Evolutionary conservation across 2,797 vertebrate genomes (phyloP).

Genomic region (Pipistrellus pygmaeus): DNA sequence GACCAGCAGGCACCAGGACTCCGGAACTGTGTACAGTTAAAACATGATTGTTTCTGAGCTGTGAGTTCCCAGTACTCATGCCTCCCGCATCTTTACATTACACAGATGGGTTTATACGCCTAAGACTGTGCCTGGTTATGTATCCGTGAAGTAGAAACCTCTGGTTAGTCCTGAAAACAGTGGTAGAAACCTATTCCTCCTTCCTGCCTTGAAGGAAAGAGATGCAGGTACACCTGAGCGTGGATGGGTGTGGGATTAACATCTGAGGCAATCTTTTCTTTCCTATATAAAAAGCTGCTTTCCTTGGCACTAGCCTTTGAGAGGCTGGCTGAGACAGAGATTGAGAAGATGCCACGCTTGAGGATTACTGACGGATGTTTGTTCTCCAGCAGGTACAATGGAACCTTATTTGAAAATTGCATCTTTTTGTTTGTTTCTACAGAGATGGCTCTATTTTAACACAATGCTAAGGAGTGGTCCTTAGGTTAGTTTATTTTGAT

Average conservation of each 20-base stretch:
- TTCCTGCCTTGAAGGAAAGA: conserved; percentile 33
- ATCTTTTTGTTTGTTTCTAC: conserved; percentile 26
- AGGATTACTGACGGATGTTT: not conserved
- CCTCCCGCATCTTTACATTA: not conserved
- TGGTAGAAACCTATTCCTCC: not conserved
- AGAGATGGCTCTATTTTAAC: conserved; percentile 46
- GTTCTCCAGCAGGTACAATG: not conserved
- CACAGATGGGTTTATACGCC: not conserved
- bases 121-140: not conserved
- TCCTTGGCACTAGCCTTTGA: not conserved
- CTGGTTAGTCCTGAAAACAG: not conserved
- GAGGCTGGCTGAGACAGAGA: not conserved
- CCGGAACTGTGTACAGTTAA: not conserved
- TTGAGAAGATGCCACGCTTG: not conserved
- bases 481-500: conserved; percentile 18
- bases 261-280: not conserved
- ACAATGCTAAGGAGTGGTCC: conserved; percentile 6
- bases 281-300: not conserved
- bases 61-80: not conserved
- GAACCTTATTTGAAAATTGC: conserved; percentile 20
- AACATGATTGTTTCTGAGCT: not conserved
- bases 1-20: not conserved
- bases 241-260: not conserved
- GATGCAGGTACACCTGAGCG: not conserved
- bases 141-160: not conserved